Base-by-base conservation (phyloP, 2,797 vertebrate genomes). In the Neomorphus geoffroyi region DNA sequence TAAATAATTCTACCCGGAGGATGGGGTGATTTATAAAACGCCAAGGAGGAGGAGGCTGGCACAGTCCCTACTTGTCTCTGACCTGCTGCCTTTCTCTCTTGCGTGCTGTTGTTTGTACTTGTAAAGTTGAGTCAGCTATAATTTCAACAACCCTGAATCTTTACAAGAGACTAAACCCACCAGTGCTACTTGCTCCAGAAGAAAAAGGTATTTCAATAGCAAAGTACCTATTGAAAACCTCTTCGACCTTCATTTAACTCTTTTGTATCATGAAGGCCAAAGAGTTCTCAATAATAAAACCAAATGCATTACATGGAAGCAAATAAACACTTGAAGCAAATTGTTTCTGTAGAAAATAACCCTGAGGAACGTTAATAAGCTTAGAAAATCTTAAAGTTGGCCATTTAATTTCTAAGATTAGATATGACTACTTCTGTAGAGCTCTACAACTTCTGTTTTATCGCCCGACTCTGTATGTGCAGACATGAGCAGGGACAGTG, bases 1-100 rank as follows among this genome's bases (percentile, higher is more conserved):
- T 94, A 96, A 96, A 94, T 95, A 94, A 94, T 94, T 92, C 91
- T 90, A 56, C 80, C 33, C 73, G 58, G 72, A 96, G 46, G 78
- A 93, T 86, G 85, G 85, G 80, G 96, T 88, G 91, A 97, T 95
- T 97, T 96, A 95, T 84, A 88, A 87, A 87, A 92, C n/a, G 83
- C 72, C 90, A 94, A 43, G 83, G 80, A 94, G 80, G 75, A 94
- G 88, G 72, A 82, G 23, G 73, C 64, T 94, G 73, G 90, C 77
- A 86, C 23, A 74, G 53, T 58, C 67, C 62, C 67, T 75, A 37
- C 71, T 86, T 53, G 64, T 54, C 85, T 84, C 51, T 61, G 65
- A 85, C 57, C 79, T 53, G 50, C 86, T 48, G 73, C 70, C 69
- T 88, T 88, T 93, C 80, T 65, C 88, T 86, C 64, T 74, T 81